Percentiles rank a stretch among this genome's conserved stretches.
Conservation (phyloP, 1,140 invertebrate species). For the Magallana ariakensis region DNA sequence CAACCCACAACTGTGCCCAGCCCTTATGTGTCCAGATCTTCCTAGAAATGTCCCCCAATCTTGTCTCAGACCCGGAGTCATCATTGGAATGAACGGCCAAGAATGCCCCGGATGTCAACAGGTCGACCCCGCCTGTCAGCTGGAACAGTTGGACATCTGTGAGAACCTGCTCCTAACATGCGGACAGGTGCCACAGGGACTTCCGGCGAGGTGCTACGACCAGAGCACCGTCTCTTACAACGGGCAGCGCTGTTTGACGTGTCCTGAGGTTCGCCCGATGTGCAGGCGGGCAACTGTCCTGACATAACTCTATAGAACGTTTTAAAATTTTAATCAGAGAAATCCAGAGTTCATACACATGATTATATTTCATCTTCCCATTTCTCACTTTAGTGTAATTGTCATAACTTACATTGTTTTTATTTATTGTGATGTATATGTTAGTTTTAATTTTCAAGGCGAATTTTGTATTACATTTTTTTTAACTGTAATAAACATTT, state of each 20-base stretch:
- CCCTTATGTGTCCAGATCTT: neutral
- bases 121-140: neutral
- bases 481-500: too few relatives aligned
- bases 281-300: neutral
- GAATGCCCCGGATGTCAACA: constrained; percentile 11
- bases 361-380: neutral
- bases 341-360: neutral
- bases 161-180: neutral
- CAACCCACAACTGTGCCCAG: neutral
- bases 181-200: neutral
- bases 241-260: neutral
- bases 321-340: neutral
- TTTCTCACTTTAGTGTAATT: neutral
- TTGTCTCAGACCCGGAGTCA: neutral
- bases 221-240: neutral
- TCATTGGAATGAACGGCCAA: neutral
- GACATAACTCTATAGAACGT: neutral
- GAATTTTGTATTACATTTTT: too few relatives aligned
- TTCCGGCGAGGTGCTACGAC: constrained; percentile 2
- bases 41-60: neutral
- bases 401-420: neutral
- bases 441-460: too few relatives aligned
- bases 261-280: neutral
- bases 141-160: neutral
- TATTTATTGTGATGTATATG: neutral